A percentile compares a stretch with the other conserved stretches of the same genome.
phyloP scores from a whole-genome alignment of 2,113 vertebrate genomes.

The Elachura formosa region DNA sequence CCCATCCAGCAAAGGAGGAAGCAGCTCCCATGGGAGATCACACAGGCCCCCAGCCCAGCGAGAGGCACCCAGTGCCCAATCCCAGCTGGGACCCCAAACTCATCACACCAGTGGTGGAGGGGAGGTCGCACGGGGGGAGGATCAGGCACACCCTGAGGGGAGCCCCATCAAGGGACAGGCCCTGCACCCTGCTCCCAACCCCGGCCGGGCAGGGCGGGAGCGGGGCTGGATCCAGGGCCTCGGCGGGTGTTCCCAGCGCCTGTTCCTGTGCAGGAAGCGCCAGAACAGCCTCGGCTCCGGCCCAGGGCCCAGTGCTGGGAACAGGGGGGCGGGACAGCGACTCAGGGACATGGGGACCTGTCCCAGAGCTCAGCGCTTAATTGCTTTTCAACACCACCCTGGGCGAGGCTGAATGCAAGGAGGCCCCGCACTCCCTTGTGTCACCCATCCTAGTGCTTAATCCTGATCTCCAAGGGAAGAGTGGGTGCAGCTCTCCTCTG shows the following conservation, averaged over 20 bases:
- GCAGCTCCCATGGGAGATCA: background rate
- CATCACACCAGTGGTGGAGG: background rate
- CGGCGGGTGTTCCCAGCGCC: background rate
- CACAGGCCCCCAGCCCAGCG: background rate
- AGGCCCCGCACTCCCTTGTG: rapidly evolving
- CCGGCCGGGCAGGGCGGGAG: background rate
- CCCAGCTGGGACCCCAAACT: background rate
- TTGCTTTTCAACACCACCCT: constrained; percentile 26
- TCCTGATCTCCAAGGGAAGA: background rate
- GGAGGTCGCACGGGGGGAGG: rapidly evolving
- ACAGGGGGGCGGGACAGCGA: background rate
- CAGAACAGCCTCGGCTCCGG: background rate
- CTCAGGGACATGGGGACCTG: background rate
- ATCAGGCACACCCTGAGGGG: rapidly evolving
- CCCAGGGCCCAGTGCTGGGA: background rate
- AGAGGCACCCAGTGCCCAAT: background rate
- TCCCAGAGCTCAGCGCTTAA: background rate
- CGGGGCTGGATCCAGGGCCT: background rate
- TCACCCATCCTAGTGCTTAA: background rate
- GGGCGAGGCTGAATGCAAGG: background rate
- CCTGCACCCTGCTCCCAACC: rapidly evolving
- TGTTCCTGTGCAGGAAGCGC: constrained; percentile 44
- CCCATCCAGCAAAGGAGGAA: background rate
- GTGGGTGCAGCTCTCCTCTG: background rate
- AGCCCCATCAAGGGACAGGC: background rate